Base-by-base conservation (phyloP, 2,888 invertebrate genomes). In the Aleiodes alternator region DNA sequence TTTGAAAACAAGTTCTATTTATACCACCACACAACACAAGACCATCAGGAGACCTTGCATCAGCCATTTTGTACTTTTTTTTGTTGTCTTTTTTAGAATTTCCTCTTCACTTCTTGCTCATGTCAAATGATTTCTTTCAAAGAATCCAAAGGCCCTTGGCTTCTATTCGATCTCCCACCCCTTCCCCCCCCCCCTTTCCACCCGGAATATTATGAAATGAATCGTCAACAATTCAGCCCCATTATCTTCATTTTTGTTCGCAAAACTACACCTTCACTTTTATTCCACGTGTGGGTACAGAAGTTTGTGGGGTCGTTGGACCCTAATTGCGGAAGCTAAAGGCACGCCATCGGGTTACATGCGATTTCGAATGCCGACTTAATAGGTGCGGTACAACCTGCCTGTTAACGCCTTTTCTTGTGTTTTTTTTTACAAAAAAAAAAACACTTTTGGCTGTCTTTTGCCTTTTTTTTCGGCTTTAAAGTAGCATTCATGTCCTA, bases 1-100 rank as follows among this genome's bases (percentile, higher is more conserved):
- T 69, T 59, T 72, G 69, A 76, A 57, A 75, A 71, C 75, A 31
- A 73, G 75, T 73, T 79, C 75, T 79, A 79, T 79, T 77, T 79
- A 77, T 79, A 78, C 55, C 55, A 78, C 50, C 55, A 29, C 64
- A 64, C 64, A 64, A 69, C 70, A 70, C 64, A 66, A 71, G 43
- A 69, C 68, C 73, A 75, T 75, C 77, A 71, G 6, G 56, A 72
- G 75, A 64, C 66, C 72, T 73, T 66, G 75, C 55, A 48, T 76
- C 11, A 11, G 14, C 48, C 64, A 57, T 72, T 64, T 66, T 43
- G 55, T 57, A n/a, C 38, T 56, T 68, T 48, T 69, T 55, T 73
- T 68, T 50, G 16, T 23, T 23, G 53, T 68, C 31, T 69, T 55
- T 73, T 68, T 50, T 23, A 14, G 3, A 43, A 43, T 43, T 72